Evolutionary conservation across 2,113 vertebrate species (phyloP).

Genomic region (Glaucomys volans): DNA sequence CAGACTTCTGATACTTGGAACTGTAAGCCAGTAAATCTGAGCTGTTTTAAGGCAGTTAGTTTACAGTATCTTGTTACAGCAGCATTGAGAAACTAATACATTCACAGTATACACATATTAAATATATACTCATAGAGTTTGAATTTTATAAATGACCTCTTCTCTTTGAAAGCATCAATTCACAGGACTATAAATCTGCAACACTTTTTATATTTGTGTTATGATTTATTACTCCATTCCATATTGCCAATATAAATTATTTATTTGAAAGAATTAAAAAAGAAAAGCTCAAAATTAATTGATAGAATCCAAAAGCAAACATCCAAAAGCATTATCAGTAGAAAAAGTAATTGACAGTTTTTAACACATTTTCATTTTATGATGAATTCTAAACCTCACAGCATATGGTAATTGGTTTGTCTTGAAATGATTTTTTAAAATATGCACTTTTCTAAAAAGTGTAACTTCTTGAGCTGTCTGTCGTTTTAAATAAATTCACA

Average conservation of each 20-base stretch:
- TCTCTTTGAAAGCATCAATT: not conserved
- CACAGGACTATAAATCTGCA: not conserved
- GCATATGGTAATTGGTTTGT: constrained; percentile 80
- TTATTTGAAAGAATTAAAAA: constrained; percentile 30
- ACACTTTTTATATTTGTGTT: not conserved
- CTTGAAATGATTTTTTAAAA: constrained; percentile 76
- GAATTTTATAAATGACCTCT: not conserved
- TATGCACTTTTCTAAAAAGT: constrained; percentile 74
- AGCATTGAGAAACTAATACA: not conserved
- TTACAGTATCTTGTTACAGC: not conserved
- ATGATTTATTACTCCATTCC: not conserved
- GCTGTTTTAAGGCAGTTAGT: not conserved
- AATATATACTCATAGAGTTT: not conserved
- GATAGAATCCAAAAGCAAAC: constrained; percentile 54
- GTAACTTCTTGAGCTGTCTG: constrained; percentile 73
- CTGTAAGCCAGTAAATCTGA: not conserved
- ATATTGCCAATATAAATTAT: not conserved
- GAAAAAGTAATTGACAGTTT: constrained; percentile 76
- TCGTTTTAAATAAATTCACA: constrained; percentile 69
- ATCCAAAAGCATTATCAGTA: constrained; percentile 38
- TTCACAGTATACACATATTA: not conserved
- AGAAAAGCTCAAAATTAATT: constrained; percentile 30
- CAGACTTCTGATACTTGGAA: not conserved
- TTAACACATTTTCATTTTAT: constrained; percentile 74
- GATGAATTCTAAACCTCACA: constrained; percentile 72